Evolutionary conservation across 2,888 invertebrate species (phyloP).

Genomic region (Hipparchia sbordonii): DNA sequence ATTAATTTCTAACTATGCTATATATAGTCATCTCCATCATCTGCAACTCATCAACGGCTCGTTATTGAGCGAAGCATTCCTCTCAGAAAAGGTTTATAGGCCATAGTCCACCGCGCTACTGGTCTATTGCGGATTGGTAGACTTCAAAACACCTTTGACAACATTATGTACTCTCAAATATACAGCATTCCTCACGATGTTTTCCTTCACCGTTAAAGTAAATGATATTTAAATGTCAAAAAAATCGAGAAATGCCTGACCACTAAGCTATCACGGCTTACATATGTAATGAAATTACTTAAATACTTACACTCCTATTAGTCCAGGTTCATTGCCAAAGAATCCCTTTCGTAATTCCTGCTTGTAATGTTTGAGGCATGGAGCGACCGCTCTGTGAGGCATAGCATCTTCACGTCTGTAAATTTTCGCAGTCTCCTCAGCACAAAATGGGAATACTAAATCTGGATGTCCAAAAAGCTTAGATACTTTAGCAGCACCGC

Average conservation of each 20-base stretch:
- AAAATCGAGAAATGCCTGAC: too few species aligned
- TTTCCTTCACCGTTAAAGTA: too few species aligned
- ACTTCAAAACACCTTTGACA: too few species aligned
- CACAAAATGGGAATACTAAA: slow-evolving; percentile 88
- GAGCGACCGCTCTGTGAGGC: slow-evolving; percentile 89
- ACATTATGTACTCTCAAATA: too few species aligned
- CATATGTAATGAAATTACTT: neutral
- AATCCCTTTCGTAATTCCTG: slow-evolving; percentile 86
- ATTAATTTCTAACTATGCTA: neutral
- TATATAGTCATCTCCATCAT: neutral
- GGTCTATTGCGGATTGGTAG: too few species aligned
- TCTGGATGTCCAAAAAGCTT: slow-evolving; percentile 90
- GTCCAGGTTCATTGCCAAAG: slow-evolving; percentile 87
- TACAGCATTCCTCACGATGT: too few species aligned
- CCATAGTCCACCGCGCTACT: neutral
- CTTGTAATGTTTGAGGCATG: slow-evolving; percentile 88
- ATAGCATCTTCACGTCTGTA: slow-evolving; percentile 87
- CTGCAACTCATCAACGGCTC: too few species aligned
- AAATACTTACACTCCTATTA: slow-evolving; percentile 88
- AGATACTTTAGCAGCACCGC: slow-evolving; percentile 85
- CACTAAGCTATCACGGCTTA: too few species aligned
- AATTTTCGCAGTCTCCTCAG: slow-evolving; percentile 87
- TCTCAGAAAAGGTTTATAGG: too few species aligned
- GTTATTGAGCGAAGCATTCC: too few species aligned
- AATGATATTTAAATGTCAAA: too few species aligned